Evolutionary conservation across 2,797 vertebrate species (phyloP).

Genomic region (Harpagifer antarcticus): DNA sequence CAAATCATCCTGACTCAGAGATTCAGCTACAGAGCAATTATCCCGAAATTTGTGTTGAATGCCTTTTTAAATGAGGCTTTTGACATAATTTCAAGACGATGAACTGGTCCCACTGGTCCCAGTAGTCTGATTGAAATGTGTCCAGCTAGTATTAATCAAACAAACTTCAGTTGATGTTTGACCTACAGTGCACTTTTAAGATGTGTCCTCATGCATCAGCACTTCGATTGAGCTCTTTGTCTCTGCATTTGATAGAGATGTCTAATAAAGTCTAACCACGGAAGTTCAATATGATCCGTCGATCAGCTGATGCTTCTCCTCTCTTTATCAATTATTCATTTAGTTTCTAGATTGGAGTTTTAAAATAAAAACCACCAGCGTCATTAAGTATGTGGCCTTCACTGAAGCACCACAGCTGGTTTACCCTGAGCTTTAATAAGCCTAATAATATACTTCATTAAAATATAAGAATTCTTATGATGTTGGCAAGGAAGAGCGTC

Average conservation of each 20-base stretch:
- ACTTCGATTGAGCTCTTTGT: background rate
- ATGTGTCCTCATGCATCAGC: background rate
- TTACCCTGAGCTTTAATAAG: background rate
- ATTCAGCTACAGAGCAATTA: background rate
- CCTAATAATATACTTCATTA: background rate
- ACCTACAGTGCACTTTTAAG: background rate
- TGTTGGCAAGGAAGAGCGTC: too few species aligned
- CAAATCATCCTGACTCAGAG: background rate
- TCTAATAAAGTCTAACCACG: background rate
- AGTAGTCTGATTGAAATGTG: background rate
- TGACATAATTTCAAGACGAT: background rate
- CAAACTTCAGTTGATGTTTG: background rate
- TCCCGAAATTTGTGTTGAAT: background rate
- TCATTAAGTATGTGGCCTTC: background rate
- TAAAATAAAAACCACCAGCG: background rate
- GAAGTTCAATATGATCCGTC: background rate
- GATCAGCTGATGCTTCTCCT: background rate
- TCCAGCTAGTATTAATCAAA: background rate
- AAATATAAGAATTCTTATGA: background rate
- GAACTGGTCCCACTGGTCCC: background rate
- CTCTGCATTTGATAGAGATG: too few species aligned
- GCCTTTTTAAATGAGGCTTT: background rate
- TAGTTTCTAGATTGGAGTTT: too few species aligned
- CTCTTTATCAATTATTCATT: background rate
- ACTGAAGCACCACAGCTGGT: background rate